Conservation (phyloP, 1,140 invertebrate genomes). For the Aphis craccivora region DNA sequence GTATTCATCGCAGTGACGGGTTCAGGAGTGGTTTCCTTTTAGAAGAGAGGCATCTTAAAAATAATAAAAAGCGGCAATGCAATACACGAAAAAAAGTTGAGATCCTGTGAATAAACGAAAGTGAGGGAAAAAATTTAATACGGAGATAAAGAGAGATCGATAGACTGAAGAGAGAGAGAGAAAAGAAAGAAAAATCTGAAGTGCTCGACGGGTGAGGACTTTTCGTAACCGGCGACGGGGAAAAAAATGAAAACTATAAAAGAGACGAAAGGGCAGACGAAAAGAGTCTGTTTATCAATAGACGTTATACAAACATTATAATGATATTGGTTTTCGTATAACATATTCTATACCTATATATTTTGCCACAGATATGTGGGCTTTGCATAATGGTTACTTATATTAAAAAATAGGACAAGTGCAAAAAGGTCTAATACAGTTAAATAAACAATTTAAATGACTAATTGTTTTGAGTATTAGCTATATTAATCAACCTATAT, state of each 20-base stretch:
- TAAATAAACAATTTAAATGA: neutral
- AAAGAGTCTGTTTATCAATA: neutral
- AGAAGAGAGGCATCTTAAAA: neutral
- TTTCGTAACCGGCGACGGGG: neutral
- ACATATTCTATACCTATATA: too few species aligned
- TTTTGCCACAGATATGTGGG: neutral
- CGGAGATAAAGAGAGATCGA: neutral
- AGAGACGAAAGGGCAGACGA: neutral
- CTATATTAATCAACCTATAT: neutral
- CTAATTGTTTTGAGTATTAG: neutral
- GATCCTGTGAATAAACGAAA: neutral
- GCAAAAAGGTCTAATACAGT: neutral
- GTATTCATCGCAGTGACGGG: neutral
- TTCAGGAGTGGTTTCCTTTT: neutral
- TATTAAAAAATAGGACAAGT: neutral
- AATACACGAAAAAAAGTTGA: neutral
- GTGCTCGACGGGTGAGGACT: neutral
- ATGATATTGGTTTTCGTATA: neutral
- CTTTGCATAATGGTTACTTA: neutral
- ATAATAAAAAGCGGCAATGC: neutral
- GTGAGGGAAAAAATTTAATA: neutral
- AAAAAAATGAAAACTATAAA: neutral
- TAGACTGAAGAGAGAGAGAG: too few species aligned
- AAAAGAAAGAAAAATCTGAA: neutral
- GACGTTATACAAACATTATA: neutral